These are phyloP conservation scores for Spodoptera frugiperda DNA, from an alignment of 1,140 invertebrate genomes.

Conservation along the genomic window DNA sequence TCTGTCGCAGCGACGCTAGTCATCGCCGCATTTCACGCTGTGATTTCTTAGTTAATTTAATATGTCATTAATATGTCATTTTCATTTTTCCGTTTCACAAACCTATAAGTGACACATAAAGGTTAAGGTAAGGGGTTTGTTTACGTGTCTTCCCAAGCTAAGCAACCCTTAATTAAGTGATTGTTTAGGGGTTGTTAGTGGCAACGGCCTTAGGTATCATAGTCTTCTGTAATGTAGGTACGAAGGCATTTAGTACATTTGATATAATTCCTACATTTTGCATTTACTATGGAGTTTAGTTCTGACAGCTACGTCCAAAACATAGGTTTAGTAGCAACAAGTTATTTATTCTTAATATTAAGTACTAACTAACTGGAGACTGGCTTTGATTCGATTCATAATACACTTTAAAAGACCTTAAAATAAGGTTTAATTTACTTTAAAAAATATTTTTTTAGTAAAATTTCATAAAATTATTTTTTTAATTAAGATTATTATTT, in stretches of 20 bases:
- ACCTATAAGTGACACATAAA: too few species aligned
- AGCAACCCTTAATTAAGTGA: too few species aligned
- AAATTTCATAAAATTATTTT: background rate
- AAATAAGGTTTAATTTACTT: background rate
- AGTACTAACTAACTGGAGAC: constrained; percentile 31
- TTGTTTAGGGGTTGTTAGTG: too few species aligned
- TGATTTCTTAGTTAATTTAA: too few species aligned
- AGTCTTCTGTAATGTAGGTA: background rate
- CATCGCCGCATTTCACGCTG: too few species aligned
- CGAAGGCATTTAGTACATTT: background rate
- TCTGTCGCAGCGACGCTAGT: too few species aligned
- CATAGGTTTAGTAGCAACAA: constrained; percentile 51
- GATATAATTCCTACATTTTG: constrained; percentile 34
- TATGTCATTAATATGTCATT: too few species aligned
- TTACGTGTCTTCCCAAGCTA: too few species aligned
- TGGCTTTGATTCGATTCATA: constrained; percentile 44
- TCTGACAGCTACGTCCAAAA: constrained; percentile 58
- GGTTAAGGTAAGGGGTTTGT: too few species aligned
- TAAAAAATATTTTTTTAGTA: too few species aligned
- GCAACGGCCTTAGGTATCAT: too few species aligned
- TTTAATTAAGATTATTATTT: background rate
- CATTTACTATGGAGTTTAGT: constrained; percentile 50
- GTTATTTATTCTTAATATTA: constrained; percentile 51
- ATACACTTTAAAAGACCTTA: background rate
- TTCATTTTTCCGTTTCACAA: too few species aligned